Evolutionary conservation across 2,797 vertebrate genomes (phyloP).

Genomic region (Cichlasoma orientale): DNA sequence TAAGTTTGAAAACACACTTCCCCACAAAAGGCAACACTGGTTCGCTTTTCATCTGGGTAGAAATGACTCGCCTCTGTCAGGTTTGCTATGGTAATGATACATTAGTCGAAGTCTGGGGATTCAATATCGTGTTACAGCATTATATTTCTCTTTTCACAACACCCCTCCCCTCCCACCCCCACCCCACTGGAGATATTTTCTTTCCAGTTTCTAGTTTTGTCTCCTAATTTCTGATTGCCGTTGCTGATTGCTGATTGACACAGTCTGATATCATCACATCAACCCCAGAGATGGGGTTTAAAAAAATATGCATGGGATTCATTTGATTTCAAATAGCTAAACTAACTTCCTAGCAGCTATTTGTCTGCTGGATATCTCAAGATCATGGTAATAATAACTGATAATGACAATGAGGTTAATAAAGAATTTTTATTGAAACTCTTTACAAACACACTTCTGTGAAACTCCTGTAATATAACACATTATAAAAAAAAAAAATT

Average conservation of each 20-base stretch:
- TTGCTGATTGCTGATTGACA: constrained; percentile 11
- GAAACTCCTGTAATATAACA: background rate
- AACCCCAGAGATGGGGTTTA: background rate
- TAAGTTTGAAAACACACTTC: constrained; percentile 29
- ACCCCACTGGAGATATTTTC: background rate
- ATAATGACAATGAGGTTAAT: background rate
- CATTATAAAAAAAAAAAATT: background rate
- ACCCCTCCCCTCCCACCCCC: background rate
- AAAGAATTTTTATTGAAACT: background rate
- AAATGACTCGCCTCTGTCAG: background rate
- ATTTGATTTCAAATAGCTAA: background rate
- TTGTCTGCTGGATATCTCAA: background rate
- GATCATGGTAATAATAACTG: background rate
- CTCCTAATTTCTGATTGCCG: background rate
- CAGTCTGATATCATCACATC: background rate
- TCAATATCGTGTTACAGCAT: background rate
- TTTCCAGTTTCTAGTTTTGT: background rate
- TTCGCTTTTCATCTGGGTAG: constrained; percentile 29
- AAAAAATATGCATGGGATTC: background rate
- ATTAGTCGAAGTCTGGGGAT: background rate
- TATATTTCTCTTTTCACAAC: background rate
- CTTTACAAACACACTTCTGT: background rate
- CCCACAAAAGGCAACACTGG: constrained; percentile 34
- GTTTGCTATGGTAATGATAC: constrained; percentile 9
- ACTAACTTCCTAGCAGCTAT: background rate